These are phyloP conservation scores for Uropsilus gracilis DNA, from an alignment of 2,113 vertebrate genomes.

Conservation along the genomic window DNA sequence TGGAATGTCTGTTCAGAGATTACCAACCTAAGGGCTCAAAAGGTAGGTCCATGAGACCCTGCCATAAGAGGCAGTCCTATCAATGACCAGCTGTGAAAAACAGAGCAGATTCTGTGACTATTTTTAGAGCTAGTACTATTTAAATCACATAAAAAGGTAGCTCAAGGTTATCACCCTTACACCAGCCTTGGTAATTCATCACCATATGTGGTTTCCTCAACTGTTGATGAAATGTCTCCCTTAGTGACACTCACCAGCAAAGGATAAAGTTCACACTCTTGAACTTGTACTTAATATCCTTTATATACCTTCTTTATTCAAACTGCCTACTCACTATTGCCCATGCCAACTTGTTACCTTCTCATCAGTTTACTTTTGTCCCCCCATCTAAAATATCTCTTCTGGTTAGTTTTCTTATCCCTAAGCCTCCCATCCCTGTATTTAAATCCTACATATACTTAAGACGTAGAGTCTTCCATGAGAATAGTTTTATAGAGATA, in stretches of 20 bases:
- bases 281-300: not conserved
- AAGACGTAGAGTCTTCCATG: not conserved
- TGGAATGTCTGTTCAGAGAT: constrained; percentile 69
- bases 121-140: not conserved
- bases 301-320: not conserved
- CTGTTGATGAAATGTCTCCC: constrained; percentile 28
- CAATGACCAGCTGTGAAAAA: constrained; percentile 46
- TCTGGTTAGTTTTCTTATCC: not conserved
- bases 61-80: constrained; percentile 44
- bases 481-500: not conserved
- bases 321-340: not conserved
- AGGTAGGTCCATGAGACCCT: constrained; percentile 10
- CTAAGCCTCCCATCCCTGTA: not conserved
- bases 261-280: constrained; percentile 42
- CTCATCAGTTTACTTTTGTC: not conserved
- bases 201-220: constrained; percentile 40
- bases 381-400: not conserved
- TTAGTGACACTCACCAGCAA: not conserved
- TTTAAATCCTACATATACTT: not conserved
- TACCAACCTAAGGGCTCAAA: constrained; percentile 47
- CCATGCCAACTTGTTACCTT: not conserved
- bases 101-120: constrained; percentile 44
- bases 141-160: constrained; percentile 13
- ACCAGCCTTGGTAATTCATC: not conserved
- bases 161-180: not conserved